Base-by-base conservation (phyloP, 1,140 invertebrate species). In the Cyclina sinensis region DNA sequence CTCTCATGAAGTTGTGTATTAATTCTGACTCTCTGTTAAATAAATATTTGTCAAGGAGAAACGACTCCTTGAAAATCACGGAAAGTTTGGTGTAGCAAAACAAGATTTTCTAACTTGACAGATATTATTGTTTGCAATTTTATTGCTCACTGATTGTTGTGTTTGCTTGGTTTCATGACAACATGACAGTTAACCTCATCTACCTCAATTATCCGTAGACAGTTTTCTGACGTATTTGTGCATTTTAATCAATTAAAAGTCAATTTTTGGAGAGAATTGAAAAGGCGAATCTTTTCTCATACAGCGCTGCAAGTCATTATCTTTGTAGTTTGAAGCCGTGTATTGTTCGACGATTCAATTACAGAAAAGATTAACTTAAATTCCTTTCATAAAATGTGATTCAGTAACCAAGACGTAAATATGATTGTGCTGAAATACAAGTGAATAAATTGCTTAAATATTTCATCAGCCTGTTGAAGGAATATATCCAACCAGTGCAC, bases 321-420 rank as follows among this genome's bases (percentile, higher is more conserved):
- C 27, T 62, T 62, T 24, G 24, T 27, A 62, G 57, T 62, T 62
- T 62, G 18, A 62, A 62, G 27, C n/a, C n/a, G 27, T 3, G 57
- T n/a, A 62, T 62, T 62, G 57, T 62, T 62, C 57, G 1, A 9
- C 57, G n/a, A 62, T 62, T 24, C 57, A 62, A 62, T 62, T 62
- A 62, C 57, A 27, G 57, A 27, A 62, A 62, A 24, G 27, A 62
- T 62, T 62, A 62, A 62, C n/a, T 62, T 62, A 27, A 62, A 62
- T 62, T 11, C 57, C 57, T 24, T n/a, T 27, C 4, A 62, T 62
- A 62, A 21, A 14, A 27, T 21, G 24, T n/a, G 57, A 62, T 62
- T 62, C 27, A 24, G n/a, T 62, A 62, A 62, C 18, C 24, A 1
- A 5, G 57, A 7, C 24, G n/a, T 62, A 62, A 62, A n/a, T n/a